Base-by-base conservation (phyloP, 2,888 invertebrate species). In the Aelia acuminata region DNA sequence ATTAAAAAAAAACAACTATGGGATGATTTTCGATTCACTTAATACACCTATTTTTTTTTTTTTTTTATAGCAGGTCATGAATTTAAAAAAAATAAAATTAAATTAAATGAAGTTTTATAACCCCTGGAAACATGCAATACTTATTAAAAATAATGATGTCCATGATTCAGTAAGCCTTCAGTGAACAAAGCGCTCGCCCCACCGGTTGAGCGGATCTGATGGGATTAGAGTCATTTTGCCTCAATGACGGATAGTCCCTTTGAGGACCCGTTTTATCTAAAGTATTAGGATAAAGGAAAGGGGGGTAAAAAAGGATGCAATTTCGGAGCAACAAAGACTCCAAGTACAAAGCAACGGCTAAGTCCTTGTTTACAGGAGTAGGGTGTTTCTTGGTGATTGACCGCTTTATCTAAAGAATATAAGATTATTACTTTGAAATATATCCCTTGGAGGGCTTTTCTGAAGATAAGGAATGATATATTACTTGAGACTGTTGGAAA, bases 71-170 rank as follows among this genome's bases (percentile, higher is more conserved):
- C 10, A 10, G 10, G 43, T 43, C 43, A 13, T 49, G 20, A 18
- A 15, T 49, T 49, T 4, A 49, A 18, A 49, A 49, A 49, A 49
- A 49, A 13, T 7, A 20, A 50, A 50, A 20, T 3, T 15, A 4
- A 50, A 50, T 50, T n/a, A n/a, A 31, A 63, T 15, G 31, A 70
- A 70, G 35, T 35, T 70, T 18, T 2, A 18, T 31, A 70, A 70
- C 63, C 18, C 31, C 1, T 3, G 35, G 8, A 1, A 18, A 4
- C 26, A 70, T 70, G 20, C 31, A 70, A 31, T 31, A 70, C 35
- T 70, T 35, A 70, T 70, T 70, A 70, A 70, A 70, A 70, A 70
- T 70, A 70, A 70, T 35, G 63, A 70, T 70, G 63, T 57, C 20
- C 63, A 31, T 18, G 63, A 70, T 70, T 70, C 20, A 70, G 63